Evolutionary conservation across 2,113 vertebrate species (phyloP).

Genomic region (Epinephelus moara): DNA sequence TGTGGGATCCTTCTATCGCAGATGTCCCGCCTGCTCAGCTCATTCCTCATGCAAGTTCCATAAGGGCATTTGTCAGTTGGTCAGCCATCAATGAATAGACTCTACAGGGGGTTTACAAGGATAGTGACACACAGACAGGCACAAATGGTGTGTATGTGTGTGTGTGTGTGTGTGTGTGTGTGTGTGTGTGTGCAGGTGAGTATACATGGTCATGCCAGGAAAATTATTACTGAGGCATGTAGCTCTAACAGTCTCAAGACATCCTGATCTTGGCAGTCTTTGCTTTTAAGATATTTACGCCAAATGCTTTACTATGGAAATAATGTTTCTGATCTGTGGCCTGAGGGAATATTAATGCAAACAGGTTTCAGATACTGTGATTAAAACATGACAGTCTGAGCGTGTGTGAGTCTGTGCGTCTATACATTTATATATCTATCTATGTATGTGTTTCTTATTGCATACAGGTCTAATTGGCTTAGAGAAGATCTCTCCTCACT

Average conservation of each 20-base stretch:
- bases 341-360: slow-evolving; percentile 9
- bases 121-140: slow-evolving; percentile 34
- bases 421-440: background rate
- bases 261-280: slow-evolving; percentile 42
- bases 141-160: slow-evolving; percentile 7
- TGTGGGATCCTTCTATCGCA: slow-evolving; percentile 41
- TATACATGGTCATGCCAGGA: slow-evolving; percentile 27
- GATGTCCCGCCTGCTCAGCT: slow-evolving; percentile 57
- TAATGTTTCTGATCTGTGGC: background rate
- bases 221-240: slow-evolving; percentile 54
- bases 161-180: background rate
- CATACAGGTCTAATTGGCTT: slow-evolving; percentile 43
- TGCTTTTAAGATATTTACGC: background rate
- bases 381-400: slow-evolving; percentile 2
- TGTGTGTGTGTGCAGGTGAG: slow-evolving; percentile 20
- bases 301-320: slow-evolving; percentile 17
- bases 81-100: slow-evolving; percentile 62
- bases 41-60: slow-evolving; percentile 42
- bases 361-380: slow-evolving; percentile 37
- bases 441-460: slow-evolving; percentile 29
- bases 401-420: slow-evolving; percentile 9
- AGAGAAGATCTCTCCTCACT: slow-evolving; percentile 32
- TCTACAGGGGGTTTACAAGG: slow-evolving; percentile 45
- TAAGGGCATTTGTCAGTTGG: slow-evolving; percentile 56
- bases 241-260: slow-evolving; percentile 36